Conservation (phyloP, 2,113 vertebrate species). For the Leptodactylus fuscus region DNA sequence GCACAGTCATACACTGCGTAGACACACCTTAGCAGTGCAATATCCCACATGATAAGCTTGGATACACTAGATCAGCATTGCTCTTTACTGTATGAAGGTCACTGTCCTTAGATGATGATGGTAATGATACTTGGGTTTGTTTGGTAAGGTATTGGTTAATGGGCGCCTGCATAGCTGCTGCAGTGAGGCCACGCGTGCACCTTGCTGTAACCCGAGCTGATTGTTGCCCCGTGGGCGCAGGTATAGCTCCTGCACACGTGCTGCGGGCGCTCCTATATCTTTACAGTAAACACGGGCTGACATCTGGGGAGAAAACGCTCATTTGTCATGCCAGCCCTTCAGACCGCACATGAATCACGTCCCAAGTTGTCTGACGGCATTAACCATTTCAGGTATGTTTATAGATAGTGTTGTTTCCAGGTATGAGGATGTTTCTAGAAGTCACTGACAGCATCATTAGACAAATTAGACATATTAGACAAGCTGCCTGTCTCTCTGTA, state of each 20-base stretch:
- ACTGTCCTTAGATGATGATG: no score
- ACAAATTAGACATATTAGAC: no score
- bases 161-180: background rate
- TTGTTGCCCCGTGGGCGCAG: background rate
- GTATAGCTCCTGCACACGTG: background rate
- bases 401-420: background rate
- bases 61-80: background rate
- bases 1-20: no score
- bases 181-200: background rate
- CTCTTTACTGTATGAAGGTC: no score
- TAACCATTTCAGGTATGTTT: background rate
- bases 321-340: conserved; percentile 4
- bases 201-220: background rate
- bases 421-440: background rate
- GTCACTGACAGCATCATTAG: no score
- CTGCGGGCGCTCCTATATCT: conserved; percentile 58
- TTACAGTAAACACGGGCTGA: conserved; percentile 68
- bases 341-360: background rate
- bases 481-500: no score
- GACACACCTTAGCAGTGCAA: no score
- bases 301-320: background rate
- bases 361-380: background rate
- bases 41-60: background rate
- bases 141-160: background rate
- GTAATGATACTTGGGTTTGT: no score